These are phyloP conservation scores for Euwallacea similis DNA, from an alignment of 1,140 invertebrate genomes.

Conservation along the genomic window DNA sequence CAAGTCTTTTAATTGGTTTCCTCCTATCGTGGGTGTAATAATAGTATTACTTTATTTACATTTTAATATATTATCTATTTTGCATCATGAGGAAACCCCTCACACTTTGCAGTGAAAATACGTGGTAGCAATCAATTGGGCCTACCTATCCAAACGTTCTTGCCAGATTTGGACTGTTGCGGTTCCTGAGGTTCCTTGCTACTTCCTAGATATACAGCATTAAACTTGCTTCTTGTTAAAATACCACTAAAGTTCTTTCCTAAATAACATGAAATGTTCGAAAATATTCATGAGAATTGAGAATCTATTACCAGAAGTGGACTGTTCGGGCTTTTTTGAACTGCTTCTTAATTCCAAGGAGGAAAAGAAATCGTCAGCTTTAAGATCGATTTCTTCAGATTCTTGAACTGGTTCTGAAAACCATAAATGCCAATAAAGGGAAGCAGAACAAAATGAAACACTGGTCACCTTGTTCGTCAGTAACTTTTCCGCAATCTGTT, in stretches of 20 bases:
- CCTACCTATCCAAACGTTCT: slow-evolving; percentile 59
- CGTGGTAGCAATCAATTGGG: background rate
- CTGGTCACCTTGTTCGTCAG: slow-evolving; percentile 12
- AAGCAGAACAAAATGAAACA: no score
- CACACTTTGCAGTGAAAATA: background rate
- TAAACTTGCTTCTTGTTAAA: slow-evolving; percentile 55
- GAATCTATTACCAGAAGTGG: slow-evolving; percentile 41
- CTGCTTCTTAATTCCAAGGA: slow-evolving; percentile 83
- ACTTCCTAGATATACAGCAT: slow-evolving; percentile 50
- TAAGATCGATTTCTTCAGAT: slow-evolving; percentile 59
- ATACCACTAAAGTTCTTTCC: slow-evolving; percentile 55
- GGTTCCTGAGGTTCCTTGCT: slow-evolving; percentile 48
- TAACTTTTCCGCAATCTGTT: slow-evolving; percentile 38
- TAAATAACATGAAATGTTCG: slow-evolving; percentile 7
- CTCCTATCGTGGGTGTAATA: slow-evolving; percentile 45
- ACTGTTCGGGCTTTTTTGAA: slow-evolving; percentile 56
- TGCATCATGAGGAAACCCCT: background rate
- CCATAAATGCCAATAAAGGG: no score
- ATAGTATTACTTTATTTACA: no score
- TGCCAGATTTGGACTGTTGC: slow-evolving; percentile 54
- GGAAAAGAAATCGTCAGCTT: slow-evolving; percentile 82
- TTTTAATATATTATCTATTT: no score
- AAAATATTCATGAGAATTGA: background rate
- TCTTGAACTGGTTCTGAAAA: slow-evolving; percentile 44
- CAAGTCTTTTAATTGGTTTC: slow-evolving; percentile 58